Conservation (phyloP, 2,113 vertebrate genomes). For the Tetrax tetrax region DNA sequence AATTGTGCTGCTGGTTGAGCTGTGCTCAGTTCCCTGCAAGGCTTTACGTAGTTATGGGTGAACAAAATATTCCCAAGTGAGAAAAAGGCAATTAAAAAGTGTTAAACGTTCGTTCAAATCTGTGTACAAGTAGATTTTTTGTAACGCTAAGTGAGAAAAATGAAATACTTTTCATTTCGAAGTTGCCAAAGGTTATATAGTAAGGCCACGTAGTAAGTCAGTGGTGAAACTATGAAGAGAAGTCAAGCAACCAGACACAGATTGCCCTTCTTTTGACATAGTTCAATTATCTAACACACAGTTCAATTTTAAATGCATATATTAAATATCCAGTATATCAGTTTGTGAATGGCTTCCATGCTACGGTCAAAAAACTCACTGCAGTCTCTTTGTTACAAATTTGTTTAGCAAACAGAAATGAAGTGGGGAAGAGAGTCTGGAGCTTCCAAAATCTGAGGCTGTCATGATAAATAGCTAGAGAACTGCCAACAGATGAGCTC, state of each 20-base stretch:
- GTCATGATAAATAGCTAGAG: not conserved
- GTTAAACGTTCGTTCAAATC: not conserved
- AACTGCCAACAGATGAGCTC: not conserved
- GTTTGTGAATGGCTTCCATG: not conserved
- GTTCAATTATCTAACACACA: rapidly evolving
- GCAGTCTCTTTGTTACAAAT: not conserved
- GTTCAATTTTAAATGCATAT: not conserved
- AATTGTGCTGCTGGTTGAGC: not conserved
- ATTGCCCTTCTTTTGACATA: not conserved
- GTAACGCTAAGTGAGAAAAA: not conserved
- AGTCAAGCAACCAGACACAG: not conserved
- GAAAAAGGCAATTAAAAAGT: not conserved
- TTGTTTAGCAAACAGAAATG: not conserved
- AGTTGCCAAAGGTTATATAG: not conserved
- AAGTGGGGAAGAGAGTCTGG: not conserved
- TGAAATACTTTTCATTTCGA: not conserved
- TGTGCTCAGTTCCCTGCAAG: not conserved
- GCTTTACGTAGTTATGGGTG: not conserved
- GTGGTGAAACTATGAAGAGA: not conserved
- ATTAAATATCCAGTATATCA: not conserved
- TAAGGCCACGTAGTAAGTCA: not conserved
- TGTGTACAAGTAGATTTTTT: not conserved
- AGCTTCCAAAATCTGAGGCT: not conserved
- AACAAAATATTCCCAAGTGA: not conserved
- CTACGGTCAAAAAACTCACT: not conserved